Evolutionary conservation across 2,113 vertebrate species (phyloP).

Genomic region (Platichthys flesus): DNA sequence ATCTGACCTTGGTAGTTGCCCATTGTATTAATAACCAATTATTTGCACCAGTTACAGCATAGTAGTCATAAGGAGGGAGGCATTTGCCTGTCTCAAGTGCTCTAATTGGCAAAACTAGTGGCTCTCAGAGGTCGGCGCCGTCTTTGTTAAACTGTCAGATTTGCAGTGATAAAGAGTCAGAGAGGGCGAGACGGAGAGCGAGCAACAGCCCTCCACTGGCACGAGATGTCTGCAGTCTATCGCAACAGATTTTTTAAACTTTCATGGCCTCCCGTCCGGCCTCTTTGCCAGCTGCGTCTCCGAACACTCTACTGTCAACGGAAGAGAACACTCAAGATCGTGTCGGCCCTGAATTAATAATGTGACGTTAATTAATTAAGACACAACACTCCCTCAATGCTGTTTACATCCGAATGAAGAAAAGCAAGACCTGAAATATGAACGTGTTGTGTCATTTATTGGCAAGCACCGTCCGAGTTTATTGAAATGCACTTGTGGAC

Average conservation of each 20-base stretch:
- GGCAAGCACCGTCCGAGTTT: constrained; percentile 25
- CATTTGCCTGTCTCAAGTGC: constrained; percentile 67
- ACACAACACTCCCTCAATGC: constrained; percentile 44
- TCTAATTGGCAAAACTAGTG: constrained; percentile 74
- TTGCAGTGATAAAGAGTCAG: constrained; percentile 58
- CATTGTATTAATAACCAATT: constrained; percentile 59
- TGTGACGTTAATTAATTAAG: constrained; percentile 59
- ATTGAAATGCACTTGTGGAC: constrained; percentile 22
- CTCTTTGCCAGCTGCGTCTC: constrained; percentile 39
- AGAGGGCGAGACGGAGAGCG: constrained; percentile 27
- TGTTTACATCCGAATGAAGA: constrained; percentile 30
- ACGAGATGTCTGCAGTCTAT: constrained; percentile 55
- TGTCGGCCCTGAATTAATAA: constrained; percentile 67
- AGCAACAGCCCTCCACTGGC: constrained; percentile 51
- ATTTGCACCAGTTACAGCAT: constrained; percentile 50
- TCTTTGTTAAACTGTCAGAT: constrained; percentile 73
- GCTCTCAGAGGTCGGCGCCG: constrained; percentile 48
- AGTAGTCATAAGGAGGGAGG: constrained; percentile 49
- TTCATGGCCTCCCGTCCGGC: constrained; percentile 57
- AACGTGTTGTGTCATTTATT: constrained; percentile 40
- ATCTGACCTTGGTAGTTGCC: constrained; percentile 45
- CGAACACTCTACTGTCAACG: constrained; percentile 16
- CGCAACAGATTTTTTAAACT: constrained; percentile 63
- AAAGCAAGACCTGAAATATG: constrained; percentile 36
- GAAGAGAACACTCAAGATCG: constrained; percentile 61